Base-by-base conservation (phyloP, 2,113 vertebrate genomes). In the Nibea coibor region DNA sequence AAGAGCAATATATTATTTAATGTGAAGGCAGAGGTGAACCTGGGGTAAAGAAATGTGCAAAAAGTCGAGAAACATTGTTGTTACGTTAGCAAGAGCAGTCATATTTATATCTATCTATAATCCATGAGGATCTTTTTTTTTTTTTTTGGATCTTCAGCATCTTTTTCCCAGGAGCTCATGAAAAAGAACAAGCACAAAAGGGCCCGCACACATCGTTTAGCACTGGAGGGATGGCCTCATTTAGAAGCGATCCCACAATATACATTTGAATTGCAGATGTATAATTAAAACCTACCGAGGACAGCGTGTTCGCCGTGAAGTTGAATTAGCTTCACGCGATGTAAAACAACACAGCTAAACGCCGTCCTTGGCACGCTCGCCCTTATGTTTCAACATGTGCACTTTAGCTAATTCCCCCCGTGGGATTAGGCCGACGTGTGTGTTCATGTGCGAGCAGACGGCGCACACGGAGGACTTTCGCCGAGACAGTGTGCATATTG, bases 221-320 rank as follows among this genome's bases (percentile, higher is more conserved):
- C 24, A 59, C 84, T 56, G 20, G 8, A 54, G 24, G 5, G 14
- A 56, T 22, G 31, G 31, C 26, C 31, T 87, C 45, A 56, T 67
- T 84, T 45, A 50, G 17, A 68, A 45, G 5, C 10, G 45, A n/a
- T 75, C 56, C 65, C 10, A 5, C 45, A 15, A 7, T 43, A 69
- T 65, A 72, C 17, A 82, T 87, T 85, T 82, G 67, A 83, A 85
- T 81, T 82, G 84, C 79, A 87, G 17, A 86, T 87, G 2, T 20
- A 22, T 65, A 43, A 72, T 77, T 77, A 20, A 50, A 72, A 81
- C 56, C 2, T n/a, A 53, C 3, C 2, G 0, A 75, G 9, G 80
- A 45, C n/a, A 47, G 39, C 2, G 19, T 39, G 7, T 63, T 63
- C 0, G 1, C 35, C 10, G 5, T 2, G 22, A 63, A 35, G 68